Base-by-base conservation (phyloP, 2,888 invertebrate species). In the Pherbina coryleti region DNA sequence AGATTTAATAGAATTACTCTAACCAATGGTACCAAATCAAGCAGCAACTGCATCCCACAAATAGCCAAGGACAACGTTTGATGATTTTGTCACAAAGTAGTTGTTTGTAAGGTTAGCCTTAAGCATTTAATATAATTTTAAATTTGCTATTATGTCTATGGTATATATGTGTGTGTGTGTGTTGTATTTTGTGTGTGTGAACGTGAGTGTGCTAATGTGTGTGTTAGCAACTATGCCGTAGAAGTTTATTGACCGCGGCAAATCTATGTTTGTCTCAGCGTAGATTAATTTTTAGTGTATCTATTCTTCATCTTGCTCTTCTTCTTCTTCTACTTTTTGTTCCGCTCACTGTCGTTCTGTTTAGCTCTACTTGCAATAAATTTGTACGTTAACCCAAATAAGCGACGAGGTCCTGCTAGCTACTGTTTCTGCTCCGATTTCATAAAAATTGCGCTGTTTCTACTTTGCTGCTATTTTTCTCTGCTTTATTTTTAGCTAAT, bases 311-410 rank as follows among this genome's bases (percentile, higher is more conserved):
- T 19, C n/a, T 34, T 17, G 22, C 44, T 49, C 4, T 70, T 44
- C 53, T 28, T 69, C 51, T 22, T 51, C 28, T 49, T 51, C 28
- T 11, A 49, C 17, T 19, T 25, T 49, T 53, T 51, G 28, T 28
- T 28, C 4, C n/a, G 22, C 69, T 49, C 28, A 3, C 28, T 51
- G 3, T 37, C 28, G 25, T 5, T 5, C 2, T 25, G 67, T 34
- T 25, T 49, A 14, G 51, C 22, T 28, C 60, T 57, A 7, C 60
- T 55, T 37, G 57, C 14, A 31, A 72, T 72, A 72, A 72, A 72
- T 72, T 72, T 72, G 9, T 37, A 37, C 37, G 72, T 72, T 72
- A 72, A 72, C 72, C 72, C 37, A 37, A 72, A 70, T 22, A 57
- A 71, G 22, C 31, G 55, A 28, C n/a, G 57, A 22, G 19, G 2